Percentiles rank a stretch among this genome's conserved stretches.
phyloP scores from a whole-genome alignment of 2,888 invertebrate genomes.

The Gastrophysa polygoni region DNA sequence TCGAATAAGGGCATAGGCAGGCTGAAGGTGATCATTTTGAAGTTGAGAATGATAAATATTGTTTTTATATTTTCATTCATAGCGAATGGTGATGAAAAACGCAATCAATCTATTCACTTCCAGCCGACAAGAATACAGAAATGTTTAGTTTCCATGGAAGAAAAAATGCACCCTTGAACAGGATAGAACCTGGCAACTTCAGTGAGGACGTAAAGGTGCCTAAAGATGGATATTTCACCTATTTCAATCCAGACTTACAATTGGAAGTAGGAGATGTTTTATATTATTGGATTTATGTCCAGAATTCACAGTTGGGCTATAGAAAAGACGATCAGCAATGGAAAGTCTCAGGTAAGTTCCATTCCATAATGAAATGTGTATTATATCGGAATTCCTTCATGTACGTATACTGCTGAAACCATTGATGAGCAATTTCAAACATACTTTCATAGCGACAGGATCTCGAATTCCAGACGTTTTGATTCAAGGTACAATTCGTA shows the following conservation, averaged over 20 bases:
- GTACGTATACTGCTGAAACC: too few species aligned
- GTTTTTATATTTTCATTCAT: too few species aligned
- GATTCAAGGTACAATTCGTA: too few species aligned
- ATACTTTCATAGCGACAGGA: neutral
- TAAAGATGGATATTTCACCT: conserved; percentile 61
- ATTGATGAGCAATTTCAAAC: too few species aligned
- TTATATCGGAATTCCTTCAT: neutral
- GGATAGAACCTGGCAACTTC: conserved; percentile 62
- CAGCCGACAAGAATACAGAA: conserved; percentile 61
- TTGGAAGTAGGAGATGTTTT: conserved; percentile 64
- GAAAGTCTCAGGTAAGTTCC: conserved; percentile 56
- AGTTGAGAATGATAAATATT: too few species aligned
- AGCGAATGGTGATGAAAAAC: too few species aligned
- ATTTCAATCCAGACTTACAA: conserved; percentile 57
- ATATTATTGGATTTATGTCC: conserved; percentile 67
- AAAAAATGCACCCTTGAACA: conserved; percentile 62
- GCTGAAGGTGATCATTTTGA: too few species aligned
- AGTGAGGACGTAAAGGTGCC: conserved; percentile 59
- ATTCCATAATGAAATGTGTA: neutral
- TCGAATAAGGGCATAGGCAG: too few species aligned
- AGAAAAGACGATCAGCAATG: conserved; percentile 55
- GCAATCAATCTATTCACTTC: too few species aligned
- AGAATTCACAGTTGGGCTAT: conserved; percentile 60
- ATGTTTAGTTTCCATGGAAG: conserved; percentile 71
- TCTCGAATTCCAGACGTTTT: too few species aligned